Evolutionary conservation across 2,888 invertebrate genomes (phyloP).

Genomic region (Balanococcus diminutus): DNA sequence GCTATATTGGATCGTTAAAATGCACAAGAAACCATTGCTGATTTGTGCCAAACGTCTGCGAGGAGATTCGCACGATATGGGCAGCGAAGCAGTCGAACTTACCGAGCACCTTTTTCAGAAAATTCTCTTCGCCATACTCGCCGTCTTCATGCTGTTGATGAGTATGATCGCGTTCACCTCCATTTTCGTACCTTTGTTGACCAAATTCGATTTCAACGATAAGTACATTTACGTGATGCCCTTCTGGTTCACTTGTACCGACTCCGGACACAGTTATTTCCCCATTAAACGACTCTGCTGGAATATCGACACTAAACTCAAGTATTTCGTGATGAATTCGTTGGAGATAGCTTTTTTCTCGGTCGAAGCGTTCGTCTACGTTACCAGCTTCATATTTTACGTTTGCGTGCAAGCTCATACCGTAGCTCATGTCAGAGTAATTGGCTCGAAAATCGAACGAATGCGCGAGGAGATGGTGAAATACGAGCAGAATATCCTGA

Average conservation of each 20-base stretch:
- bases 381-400: conserved; percentile 24
- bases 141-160: not conserved
- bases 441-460: not conserved
- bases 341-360: not conserved
- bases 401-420: conserved; percentile 10
- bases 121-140: not conserved
- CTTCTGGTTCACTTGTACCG: conserved; percentile 27
- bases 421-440: not conserved
- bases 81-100: not conserved
- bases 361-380: not conserved
- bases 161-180: not conserved
- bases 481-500: too few species aligned
- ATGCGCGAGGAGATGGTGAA: not conserved
- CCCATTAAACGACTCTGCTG: not conserved
- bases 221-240: conserved; percentile 43
- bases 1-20: not conserved
- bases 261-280: not conserved
- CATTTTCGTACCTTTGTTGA: not conserved
- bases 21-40: not conserved
- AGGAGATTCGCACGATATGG: not conserved
- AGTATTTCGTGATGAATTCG: conserved; percentile 11
- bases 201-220: conserved; percentile 10
- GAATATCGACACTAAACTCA: conserved; percentile 4
- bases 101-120: not conserved
- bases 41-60: not conserved